A percentile compares a stretch with the other conserved stretches of the same genome.
Evolutionary conservation across 2,113 vertebrate genomes (phyloP).

Genomic region (Ammodramus savannarum): DNA sequence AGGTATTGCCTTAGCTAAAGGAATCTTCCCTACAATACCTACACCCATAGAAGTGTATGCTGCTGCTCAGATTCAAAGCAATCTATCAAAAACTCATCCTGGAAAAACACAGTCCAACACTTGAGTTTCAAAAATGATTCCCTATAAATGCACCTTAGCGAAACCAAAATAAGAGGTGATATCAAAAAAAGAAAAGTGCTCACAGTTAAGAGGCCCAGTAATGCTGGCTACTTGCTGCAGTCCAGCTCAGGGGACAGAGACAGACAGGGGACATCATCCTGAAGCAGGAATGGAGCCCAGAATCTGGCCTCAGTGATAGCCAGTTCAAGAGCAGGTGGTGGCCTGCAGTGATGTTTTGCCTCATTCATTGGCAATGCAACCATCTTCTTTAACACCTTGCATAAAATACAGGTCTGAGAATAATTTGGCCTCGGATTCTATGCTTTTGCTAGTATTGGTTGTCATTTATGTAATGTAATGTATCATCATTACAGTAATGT

Average conservation of each 20-base stretch:
- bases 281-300: background rate
- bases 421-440: background rate
- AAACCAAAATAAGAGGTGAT: background rate
- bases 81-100: background rate
- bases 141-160: background rate
- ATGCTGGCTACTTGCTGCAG: background rate
- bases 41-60: background rate
- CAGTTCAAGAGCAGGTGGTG: background rate
- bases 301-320: fast-evolving
- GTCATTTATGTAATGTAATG: background rate
- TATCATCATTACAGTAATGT: background rate
- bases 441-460: background rate
- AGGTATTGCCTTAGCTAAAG: background rate
- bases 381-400: background rate
- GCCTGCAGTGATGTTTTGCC: background rate
- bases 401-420: background rate
- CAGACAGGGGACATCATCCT: background rate
- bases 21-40: background rate
- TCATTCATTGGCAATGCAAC: background rate
- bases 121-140: background rate
- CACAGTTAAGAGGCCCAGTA: background rate
- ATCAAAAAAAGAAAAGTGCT: background rate
- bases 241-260: background rate
- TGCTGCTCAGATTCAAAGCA: background rate
- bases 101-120: background rate